Conservation (phyloP, 2,113 vertebrate genomes). For the Phycodurus eques region DNA sequence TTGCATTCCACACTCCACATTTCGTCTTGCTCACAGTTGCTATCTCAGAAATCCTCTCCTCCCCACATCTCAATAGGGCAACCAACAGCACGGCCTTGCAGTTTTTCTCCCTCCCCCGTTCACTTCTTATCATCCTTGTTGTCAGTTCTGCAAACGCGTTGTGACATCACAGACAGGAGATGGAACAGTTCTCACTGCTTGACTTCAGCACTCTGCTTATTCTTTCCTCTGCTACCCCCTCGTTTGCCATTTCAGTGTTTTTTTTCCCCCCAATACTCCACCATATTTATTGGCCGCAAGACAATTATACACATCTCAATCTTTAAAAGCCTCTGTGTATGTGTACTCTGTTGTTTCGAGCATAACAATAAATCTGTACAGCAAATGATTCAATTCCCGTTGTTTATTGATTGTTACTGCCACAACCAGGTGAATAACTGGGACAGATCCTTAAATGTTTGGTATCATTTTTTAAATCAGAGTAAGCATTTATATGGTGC, state of each 20-base stretch:
- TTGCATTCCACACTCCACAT: slow-evolving; percentile 7
- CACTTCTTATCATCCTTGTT: slow-evolving; percentile 17
- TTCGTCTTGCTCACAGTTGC: slow-evolving; percentile 2
- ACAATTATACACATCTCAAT: background rate
- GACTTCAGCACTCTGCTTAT: background rate
- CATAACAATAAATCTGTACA: background rate
- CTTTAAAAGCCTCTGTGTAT: no score
- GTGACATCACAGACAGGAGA: slow-evolving; percentile 25
- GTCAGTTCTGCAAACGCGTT: slow-evolving; percentile 17
- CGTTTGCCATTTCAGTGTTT: background rate
- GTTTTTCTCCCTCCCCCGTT: slow-evolving; percentile 22
- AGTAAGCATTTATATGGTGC: background rate
- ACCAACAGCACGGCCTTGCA: slow-evolving; percentile 3
- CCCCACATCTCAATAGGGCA: slow-evolving; percentile 2
- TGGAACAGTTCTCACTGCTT: slow-evolving; percentile 7
- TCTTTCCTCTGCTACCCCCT: background rate
- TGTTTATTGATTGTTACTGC: no score
- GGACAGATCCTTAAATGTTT: background rate
- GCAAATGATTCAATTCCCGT: background rate
- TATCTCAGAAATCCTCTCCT: background rate
- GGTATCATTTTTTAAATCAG: background rate
- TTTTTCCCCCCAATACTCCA: background rate
- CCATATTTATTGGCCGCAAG: slow-evolving; percentile 1
- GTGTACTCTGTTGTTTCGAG: background rate
- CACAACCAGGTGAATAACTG: background rate